Percentiles rank a stretch among this genome's conserved stretches.
Conservation (phyloP, 1,140 invertebrate genomes). For the Tetramorium simillimum region DNA sequence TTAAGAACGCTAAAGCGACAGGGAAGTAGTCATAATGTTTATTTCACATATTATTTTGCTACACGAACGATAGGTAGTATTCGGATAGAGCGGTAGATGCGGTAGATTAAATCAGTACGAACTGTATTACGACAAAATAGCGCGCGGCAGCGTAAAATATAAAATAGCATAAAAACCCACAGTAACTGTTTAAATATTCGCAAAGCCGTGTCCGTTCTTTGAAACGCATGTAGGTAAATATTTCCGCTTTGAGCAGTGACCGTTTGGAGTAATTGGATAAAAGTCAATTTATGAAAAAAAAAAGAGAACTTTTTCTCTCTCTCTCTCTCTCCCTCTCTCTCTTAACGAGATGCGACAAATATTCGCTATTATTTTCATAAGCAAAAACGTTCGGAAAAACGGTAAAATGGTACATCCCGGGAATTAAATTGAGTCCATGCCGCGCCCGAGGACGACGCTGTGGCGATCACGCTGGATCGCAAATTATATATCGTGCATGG, state of each 20-base stretch:
- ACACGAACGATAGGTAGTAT: background rate
- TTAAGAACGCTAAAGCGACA: constrained; percentile 21
- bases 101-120: background rate
- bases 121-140: background rate
- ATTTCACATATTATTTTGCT: background rate
- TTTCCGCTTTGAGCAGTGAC: constrained; percentile 12
- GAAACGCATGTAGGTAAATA: constrained; percentile 14
- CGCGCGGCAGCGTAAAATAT: background rate
- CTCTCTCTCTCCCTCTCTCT: background rate
- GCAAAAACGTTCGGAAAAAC: constrained; percentile 41
- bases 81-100: background rate
- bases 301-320: background rate
- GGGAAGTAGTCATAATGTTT: background rate
- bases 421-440: constrained; percentile 28
- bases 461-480: constrained; percentile 13
- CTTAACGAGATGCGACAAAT: constrained; percentile 9
- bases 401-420: background rate
- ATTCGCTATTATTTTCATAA: constrained; percentile 52
- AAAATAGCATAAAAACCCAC: background rate
- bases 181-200: constrained; percentile 34
- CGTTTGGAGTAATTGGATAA: constrained; percentile 26
- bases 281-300: constrained; percentile 30
- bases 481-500: constrained; percentile 48
- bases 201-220: constrained; percentile 13
- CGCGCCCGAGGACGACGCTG: constrained; percentile 11